Conservation (phyloP, 2,888 invertebrate species). For the Drosophila anceps region DNA sequence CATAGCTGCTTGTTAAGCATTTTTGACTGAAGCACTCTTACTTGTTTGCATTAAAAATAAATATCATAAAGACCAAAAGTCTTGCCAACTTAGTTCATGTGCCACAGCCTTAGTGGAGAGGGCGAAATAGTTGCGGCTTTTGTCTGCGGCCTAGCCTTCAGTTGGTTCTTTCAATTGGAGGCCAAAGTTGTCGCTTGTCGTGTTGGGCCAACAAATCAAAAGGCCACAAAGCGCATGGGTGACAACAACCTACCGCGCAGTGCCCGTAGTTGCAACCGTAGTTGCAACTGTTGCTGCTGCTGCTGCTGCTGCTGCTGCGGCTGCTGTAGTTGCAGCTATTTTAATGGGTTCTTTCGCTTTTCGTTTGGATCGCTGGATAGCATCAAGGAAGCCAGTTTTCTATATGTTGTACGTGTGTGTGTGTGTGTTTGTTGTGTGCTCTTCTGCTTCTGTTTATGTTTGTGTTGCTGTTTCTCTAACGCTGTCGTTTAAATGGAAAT, state of each 20-base stretch:
- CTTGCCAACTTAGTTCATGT: background rate
- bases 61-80: background rate
- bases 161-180: conserved; percentile 45
- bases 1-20: too few relatives aligned
- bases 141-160: conserved; percentile 2
- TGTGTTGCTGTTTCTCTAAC: conserved; percentile 67
- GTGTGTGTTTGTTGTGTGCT: conserved; percentile 28
- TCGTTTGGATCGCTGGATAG: conserved; percentile 69
- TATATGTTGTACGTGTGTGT: conserved; percentile 18
- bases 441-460: conserved; percentile 31
- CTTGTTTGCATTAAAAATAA: background rate
- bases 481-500: conserved; percentile 81
- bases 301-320: conserved; percentile 21
- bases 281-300: conserved; percentile 32
- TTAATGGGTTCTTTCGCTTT: conserved; percentile 81
- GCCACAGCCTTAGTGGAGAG: background rate
- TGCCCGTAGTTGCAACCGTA: conserved; percentile 28
- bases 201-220: conserved; percentile 68
- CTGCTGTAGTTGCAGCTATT: conserved; percentile 66
- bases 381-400: conserved; percentile 77
- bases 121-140: background rate
- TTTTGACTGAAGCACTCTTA: background rate
- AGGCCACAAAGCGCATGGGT: conserved; percentile 47
- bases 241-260: conserved; percentile 74
- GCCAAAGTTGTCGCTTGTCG: conserved; percentile 72